Evolutionary conservation across 2,113 vertebrate genomes (phyloP), one percentile per base, ranked within the genome.

Genomic region (Labeo catla): DNA sequence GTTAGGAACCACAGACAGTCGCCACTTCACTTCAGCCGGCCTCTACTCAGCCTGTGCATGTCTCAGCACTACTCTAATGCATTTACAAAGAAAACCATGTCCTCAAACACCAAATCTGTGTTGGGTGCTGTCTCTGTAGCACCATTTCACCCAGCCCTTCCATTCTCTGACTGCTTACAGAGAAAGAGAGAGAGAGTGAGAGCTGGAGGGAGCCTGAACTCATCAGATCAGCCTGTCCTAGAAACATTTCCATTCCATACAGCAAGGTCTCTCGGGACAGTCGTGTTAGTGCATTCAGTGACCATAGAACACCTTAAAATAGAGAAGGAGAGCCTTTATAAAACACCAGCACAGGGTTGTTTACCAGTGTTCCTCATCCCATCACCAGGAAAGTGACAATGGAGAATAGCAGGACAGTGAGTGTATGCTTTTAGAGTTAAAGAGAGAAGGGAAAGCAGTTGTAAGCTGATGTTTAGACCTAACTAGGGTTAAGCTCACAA

Each of bases 141-240:
- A 45, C 16, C 2, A 5, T 50, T 39, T 52, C 49, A 23, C n/a
- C 6, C 19, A 63, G n/a, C 4, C 7, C 45, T 52, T 82, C 9
- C 23, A 47, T 81, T 59, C 65, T 86, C 36, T 12, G 34, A 61
- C 21, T 36, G 63, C 52, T 63, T 45, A 54, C 16, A 43, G 47
- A 70, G 36, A 39, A 19, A 72, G 81, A 23, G 19, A 81, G 15
- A 43, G 77, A 34, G 23, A 28, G 66, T n/a, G 47, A 72, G 80
- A 82, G 66, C 3, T 43, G 12, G 21, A 45, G 68, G 36, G 34
- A 83, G 65, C 47, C 61, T 39, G 43, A 81, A 23, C 45, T 70
- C 23, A 72, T 70, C 81, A 15, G 81, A 83, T 83, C 23, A 72
- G 63, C 6, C 10, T 84, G 82, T 84, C 82, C 82, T 73, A 84